phyloP scores from a whole-genome alignment of 2,113 vertebrate genomes.

The Dryoscopus gambensis region DNA sequence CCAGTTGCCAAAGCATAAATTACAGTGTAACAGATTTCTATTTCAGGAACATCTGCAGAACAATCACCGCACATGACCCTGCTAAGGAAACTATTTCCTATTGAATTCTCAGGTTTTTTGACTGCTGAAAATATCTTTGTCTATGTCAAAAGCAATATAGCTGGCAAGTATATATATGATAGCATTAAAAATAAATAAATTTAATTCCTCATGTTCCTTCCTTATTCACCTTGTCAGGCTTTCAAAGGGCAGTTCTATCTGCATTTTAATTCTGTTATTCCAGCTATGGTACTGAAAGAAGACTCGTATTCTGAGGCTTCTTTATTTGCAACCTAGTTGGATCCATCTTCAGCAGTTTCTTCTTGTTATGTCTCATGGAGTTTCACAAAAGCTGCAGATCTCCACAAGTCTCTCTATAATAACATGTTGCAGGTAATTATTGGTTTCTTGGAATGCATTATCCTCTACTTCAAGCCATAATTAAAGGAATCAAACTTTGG shows the following conservation, averaged over 20 bases:
- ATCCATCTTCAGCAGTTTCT: constrained; percentile 20
- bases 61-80: not conserved
- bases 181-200: not conserved
- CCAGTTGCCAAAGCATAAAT: not conserved
- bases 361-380: constrained; percentile 19
- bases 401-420: constrained; percentile 66
- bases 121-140: not conserved
- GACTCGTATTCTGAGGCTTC: not conserved
- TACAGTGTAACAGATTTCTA: not conserved
- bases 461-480: constrained; percentile 71
- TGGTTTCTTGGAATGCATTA: constrained; percentile 62
- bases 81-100: not conserved
- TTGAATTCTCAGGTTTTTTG: not conserved
- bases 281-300: not conserved
- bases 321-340: constrained; percentile 5
- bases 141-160: not conserved
- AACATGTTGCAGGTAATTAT: constrained; percentile 68
- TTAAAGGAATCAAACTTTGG: constrained; percentile 72
- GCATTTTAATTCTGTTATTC: not conserved
- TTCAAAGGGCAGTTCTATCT: not conserved
- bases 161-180: not conserved
- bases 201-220: not conserved
- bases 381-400: constrained; percentile 57
- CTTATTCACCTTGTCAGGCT: not conserved
- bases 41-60: not conserved